Conservation (phyloP, 2,113 vertebrate species). For the Labeo rohita region DNA sequence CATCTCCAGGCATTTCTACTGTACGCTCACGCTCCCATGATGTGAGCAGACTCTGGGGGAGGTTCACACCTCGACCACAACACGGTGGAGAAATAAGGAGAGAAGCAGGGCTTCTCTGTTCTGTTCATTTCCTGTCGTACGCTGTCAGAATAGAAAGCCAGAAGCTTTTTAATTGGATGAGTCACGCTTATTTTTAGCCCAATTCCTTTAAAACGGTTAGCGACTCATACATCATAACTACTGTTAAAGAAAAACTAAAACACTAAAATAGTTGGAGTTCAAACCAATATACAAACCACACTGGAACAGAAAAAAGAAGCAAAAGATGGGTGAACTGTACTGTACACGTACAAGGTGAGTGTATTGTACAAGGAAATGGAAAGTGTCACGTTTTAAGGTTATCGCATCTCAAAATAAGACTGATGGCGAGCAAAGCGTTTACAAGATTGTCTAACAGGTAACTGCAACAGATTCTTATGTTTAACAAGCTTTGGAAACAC, state of each 20-base stretch:
- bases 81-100: slow-evolving; percentile 54
- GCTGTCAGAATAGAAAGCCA: slow-evolving; percentile 66
- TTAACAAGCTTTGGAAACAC: neutral
- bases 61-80: slow-evolving; percentile 68
- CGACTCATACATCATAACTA: neutral
- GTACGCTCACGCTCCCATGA: neutral
- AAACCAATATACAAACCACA: neutral
- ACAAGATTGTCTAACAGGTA: neutral
- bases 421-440: neutral
- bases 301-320: neutral
- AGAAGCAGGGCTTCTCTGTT: slow-evolving; percentile 55
- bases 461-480: neutral
- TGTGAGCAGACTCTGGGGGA: slow-evolving; percentile 46
- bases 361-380: neutral
- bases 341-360: neutral
- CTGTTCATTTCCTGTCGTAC: slow-evolving; percentile 60
- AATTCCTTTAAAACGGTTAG: slow-evolving; percentile 36
- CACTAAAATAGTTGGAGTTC: neutral
- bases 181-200: slow-evolving; percentile 53
- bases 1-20: slow-evolving; percentile 12
- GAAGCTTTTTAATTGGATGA: slow-evolving; percentile 66
- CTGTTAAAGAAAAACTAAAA: neutral
- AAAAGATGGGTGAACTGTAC: neutral
- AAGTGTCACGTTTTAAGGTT: neutral
- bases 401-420: neutral